Percentiles rank a stretch among this genome's conserved stretches.
phyloP scores from a whole-genome alignment of 2,113 vertebrate species.

The Brienomyrus longianalis region DNA sequence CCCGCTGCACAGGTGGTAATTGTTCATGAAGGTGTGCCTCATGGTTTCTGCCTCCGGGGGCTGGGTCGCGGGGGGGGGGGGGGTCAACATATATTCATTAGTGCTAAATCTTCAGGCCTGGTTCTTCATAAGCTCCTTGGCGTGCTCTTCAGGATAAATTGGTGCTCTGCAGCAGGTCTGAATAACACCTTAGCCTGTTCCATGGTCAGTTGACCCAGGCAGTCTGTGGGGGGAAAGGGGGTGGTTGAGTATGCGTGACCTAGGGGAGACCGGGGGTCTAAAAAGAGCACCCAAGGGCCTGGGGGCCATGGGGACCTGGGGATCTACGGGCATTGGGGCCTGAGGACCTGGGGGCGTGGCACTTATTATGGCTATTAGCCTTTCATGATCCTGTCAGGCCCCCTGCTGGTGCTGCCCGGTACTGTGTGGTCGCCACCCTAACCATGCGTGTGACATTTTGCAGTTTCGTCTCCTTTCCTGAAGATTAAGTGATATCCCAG shows the following conservation, averaged over 20 bases:
- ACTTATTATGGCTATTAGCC: not conserved
- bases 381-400: not conserved
- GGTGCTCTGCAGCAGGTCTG: not conserved
- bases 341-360: not conserved
- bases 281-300: not conserved
- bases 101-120: not conserved
- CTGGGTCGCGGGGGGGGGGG: conserved; percentile 48
- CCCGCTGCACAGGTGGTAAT: conserved; percentile 87
- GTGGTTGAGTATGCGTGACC: not conserved
- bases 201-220: not conserved
- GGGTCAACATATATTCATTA: not conserved
- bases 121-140: not conserved
- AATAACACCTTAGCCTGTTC: not conserved
- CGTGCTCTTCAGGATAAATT: not conserved
- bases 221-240: not conserved
- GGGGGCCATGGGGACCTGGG: no score
- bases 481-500: not conserved
- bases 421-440: not conserved
- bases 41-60: conserved; percentile 89
- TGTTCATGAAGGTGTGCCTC: conserved; percentile 92
- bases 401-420: not conserved
- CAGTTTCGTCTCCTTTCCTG: not conserved
- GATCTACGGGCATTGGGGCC: not conserved
- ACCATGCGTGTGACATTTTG: not conserved
- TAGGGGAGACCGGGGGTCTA: not conserved